Evolutionary conservation across 1,140 invertebrate species (phyloP).

Genomic region (Zaprionus kolodkinae): DNA sequence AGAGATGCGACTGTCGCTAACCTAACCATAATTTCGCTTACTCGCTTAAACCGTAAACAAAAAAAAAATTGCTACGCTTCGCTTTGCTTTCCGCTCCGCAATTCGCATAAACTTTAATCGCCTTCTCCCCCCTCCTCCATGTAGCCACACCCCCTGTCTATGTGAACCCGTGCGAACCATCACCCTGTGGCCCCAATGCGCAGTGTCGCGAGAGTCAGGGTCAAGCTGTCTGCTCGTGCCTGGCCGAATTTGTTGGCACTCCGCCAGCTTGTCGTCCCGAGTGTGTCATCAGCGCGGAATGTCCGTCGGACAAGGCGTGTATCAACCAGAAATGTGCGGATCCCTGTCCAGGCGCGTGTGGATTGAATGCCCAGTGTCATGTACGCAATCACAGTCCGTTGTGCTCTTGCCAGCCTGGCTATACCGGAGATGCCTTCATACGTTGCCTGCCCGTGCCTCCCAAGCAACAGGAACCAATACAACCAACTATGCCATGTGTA

Average conservation of each 20-base stretch:
- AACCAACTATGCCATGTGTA: conserved; percentile 87
- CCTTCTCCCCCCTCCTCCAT: neutral
- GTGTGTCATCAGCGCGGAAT: conserved; percentile 93
- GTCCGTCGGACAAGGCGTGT: conserved; percentile 91
- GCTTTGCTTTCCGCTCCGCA: conserved; percentile 50
- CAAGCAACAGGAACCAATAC: conserved; percentile 85
- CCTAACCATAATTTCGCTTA: conserved; percentile 15
- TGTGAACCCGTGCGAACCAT: conserved; percentile 90
- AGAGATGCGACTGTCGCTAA: neutral
- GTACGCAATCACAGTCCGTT: conserved; percentile 93
- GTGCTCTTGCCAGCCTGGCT: conserved; percentile 90
- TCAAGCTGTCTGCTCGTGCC: conserved; percentile 91
- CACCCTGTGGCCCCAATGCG: conserved; percentile 90
- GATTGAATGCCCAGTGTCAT: conserved; percentile 91
- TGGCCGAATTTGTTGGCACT: conserved; percentile 89
- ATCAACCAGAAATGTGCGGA: conserved; percentile 93
- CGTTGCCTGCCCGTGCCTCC: conserved; percentile 87
- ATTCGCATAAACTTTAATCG: neutral
- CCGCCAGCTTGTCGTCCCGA: conserved; percentile 92
- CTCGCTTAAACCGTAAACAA: conserved; percentile 16
- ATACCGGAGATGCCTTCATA: conserved; percentile 93
- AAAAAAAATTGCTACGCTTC: conserved; percentile 27
- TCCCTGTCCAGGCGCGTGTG: conserved; percentile 93
- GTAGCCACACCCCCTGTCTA: conserved; percentile 84
- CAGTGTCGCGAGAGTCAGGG: conserved; percentile 89